Conservation (phyloP, 1,140 invertebrate genomes). For the Zaprionus ghesquierei region DNA sequence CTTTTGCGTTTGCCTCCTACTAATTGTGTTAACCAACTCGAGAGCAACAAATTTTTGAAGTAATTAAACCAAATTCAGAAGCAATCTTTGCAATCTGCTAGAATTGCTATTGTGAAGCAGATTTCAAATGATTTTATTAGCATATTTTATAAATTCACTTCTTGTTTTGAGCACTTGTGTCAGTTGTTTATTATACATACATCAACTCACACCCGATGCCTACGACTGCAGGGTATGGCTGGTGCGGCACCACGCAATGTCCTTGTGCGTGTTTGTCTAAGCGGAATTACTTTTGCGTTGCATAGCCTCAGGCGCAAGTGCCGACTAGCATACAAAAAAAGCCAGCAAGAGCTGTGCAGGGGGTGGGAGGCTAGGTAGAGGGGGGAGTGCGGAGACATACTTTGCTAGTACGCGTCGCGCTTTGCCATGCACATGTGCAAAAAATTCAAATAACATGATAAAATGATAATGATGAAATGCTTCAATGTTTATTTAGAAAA, state of each 20-base stretch:
- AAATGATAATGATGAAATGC: slow-evolving; percentile 65
- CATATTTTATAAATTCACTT: neutral
- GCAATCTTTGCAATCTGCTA: neutral
- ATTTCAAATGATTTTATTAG: neutral
- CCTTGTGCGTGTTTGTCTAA: slow-evolving; percentile 43
- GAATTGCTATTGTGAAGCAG: neutral
- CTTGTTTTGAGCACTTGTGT: neutral
- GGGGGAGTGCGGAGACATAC: neutral
- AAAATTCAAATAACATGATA: slow-evolving; percentile 78
- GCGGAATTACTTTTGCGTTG: slow-evolving; percentile 47
- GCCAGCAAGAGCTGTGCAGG: neutral
- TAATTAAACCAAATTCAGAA: slow-evolving; percentile 9
- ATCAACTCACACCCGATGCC: neutral
- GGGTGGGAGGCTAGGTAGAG: neutral
- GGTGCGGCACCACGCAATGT: neutral
- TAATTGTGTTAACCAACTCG: neutral
- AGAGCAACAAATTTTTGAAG: neutral
- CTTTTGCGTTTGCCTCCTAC: slow-evolving; percentile 5
- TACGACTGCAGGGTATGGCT: slow-evolving; percentile 32
- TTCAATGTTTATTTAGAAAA: slow-evolving; percentile 67
- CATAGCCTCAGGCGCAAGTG: slow-evolving; percentile 35
- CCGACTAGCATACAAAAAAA: slow-evolving; percentile 49
- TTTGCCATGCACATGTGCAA: slow-evolving; percentile 37
- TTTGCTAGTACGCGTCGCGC: neutral
- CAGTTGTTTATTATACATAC: neutral